Percentiles rank a stretch among this genome's conserved stretches.
These are phyloP conservation scores for Rhodinocichla rosea DNA, from an alignment of 2,113 vertebrate genomes.

Conservation along the genomic window DNA sequence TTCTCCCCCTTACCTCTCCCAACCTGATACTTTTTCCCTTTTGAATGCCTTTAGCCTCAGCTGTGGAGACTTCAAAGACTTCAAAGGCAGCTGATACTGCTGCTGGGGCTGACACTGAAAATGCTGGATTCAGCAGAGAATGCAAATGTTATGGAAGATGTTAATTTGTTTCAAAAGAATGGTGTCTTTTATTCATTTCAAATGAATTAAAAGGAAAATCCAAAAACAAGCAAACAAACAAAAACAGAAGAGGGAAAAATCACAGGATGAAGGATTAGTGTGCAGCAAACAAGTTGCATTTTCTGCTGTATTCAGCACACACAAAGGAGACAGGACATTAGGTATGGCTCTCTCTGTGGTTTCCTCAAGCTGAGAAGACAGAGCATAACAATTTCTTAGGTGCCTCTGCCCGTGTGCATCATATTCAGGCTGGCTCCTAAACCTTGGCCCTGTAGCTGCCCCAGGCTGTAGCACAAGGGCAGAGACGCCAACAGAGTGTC, in stretches of 20 bases:
- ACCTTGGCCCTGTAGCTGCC: neutral
- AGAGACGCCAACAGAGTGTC: neutral
- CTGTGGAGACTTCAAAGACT: constrained; percentile 71
- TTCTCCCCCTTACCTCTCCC: neutral
- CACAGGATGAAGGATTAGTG: neutral
- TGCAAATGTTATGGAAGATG: constrained; percentile 37
- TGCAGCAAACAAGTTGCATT: neutral
- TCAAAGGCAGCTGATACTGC: constrained; percentile 63
- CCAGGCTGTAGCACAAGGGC: neutral
- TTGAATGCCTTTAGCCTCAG: constrained; percentile 58
- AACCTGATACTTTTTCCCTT: constrained; percentile 54
- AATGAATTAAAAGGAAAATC: neutral
- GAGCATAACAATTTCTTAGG: neutral
- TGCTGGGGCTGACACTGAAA: constrained; percentile 55
- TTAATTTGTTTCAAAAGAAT: neutral
- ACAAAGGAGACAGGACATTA: neutral
- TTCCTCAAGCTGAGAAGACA: neutral
- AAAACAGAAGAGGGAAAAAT: neutral
- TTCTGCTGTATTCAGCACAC: neutral
- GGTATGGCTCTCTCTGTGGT: neutral
- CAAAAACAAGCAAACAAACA: neutral
- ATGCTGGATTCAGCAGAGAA: constrained; percentile 59
- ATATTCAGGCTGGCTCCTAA: neutral
- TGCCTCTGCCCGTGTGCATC: neutral
- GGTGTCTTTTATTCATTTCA: neutral